These are phyloP conservation scores for Candoia aspera DNA, from an alignment of 2,113 vertebrate genomes.

Conservation along the genomic window DNA sequence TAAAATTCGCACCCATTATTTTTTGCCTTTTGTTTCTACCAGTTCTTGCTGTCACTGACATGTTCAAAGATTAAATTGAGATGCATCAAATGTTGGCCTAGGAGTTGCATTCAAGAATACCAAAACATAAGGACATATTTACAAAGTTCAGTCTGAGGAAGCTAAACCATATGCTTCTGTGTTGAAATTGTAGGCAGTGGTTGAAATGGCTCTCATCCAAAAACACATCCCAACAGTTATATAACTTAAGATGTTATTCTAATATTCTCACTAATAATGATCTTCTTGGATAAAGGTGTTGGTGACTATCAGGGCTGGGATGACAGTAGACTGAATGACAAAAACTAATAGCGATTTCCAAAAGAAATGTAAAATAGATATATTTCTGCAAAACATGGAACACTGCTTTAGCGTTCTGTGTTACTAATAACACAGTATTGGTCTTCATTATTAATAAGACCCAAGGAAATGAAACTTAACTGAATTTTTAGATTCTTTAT, in stretches of 20 bases:
- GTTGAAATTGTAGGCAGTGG: slow-evolving; percentile 60
- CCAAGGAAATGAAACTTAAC: slow-evolving; percentile 27
- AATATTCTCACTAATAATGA: slow-evolving; percentile 27
- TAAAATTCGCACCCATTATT: not conserved
- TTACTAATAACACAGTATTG: not conserved
- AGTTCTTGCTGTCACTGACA: not conserved
- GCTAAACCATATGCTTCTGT: slow-evolving; percentile 50
- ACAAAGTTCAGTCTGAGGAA: slow-evolving; percentile 46
- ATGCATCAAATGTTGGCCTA: slow-evolving; percentile 25
- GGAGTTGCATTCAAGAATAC: slow-evolving; percentile 44
- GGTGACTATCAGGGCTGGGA: slow-evolving; percentile 7
- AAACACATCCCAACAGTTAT: slow-evolving; percentile 33
- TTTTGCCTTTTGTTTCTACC: not conserved
- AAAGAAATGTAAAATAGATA: not conserved
- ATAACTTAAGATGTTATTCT: slow-evolving; percentile 35
- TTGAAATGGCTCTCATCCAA: slow-evolving; percentile 63
- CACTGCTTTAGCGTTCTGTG: slow-evolving; percentile 14
- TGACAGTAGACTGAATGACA: slow-evolving; percentile 34
- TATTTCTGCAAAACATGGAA: slow-evolving; percentile 14
- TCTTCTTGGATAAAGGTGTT: slow-evolving; percentile 36
- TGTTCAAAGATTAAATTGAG: slow-evolving; percentile 2
- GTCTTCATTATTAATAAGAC: not conserved
- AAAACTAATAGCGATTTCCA: slow-evolving; percentile 33
- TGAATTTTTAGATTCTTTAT: slow-evolving; percentile 9
- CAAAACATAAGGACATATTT: slow-evolving; percentile 54